Base-by-base conservation (phyloP, 2,113 vertebrate species). In the Oncorhynchus keta region DNA sequence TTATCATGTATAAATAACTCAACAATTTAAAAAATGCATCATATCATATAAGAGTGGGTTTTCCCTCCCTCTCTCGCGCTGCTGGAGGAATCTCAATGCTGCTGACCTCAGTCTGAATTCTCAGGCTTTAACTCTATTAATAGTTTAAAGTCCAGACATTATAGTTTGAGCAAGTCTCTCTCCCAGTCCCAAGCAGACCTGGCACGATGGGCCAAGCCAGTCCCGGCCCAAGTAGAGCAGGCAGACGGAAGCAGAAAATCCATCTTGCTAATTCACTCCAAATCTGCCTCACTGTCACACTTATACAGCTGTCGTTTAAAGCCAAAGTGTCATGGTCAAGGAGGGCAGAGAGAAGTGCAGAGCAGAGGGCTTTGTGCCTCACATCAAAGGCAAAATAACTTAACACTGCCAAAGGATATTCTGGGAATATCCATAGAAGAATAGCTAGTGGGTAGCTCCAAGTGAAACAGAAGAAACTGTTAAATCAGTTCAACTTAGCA, bases 31-130 rank as follows among this genome's bases (percentile, higher is more conserved):
- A 86, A 88, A 85, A 88, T 81, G 73, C 77, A 70, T 57, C 24
- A 83, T 72, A 49, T 28, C 82, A 85, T 85, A 69, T 65, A 65
- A 62, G 81, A 81, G 78, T 59, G 59, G 75, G 59, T 76, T 85
- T 83, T 82, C 74, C 74, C 69, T 32, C 66, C 80, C 55, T 59
- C 65, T 76, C 12, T 55, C 68, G 18, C 22, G 72, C 73, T 83
- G 88, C 82, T 78, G 82, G 74, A 87, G 86, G 88, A 91, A 85
- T 91, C 88, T 88, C 82, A 90, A 82, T 83, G 85, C 88, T 93
- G 91, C 88, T 93, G 91, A 93, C 92, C 91, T 90, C 88, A 80
- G 89, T 85, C 87, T 88, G 78, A 82, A 90, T 94, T 93, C 93
- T 93, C 92, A 93, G 89, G 91, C 92, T 55, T 55, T 78, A 84